Evolutionary conservation across 1,140 invertebrate genomes (phyloP).

Genomic region (Aphelinus atriplicis): DNA sequence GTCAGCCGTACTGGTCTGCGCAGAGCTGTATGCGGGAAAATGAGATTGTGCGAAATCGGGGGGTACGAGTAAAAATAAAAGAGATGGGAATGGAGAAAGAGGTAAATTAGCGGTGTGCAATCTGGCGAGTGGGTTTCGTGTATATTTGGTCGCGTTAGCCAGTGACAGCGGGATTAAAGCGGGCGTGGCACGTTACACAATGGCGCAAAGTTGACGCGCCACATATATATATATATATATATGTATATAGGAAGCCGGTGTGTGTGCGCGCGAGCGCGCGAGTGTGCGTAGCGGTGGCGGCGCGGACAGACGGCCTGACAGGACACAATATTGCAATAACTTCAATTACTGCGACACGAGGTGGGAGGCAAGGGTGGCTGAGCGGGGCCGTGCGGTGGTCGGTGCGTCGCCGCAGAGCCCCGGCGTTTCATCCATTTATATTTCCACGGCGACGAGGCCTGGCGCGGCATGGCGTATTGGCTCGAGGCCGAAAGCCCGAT

Average conservation of each 20-base stretch:
- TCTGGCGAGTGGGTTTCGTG: constrained; percentile 6
- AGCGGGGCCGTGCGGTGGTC: constrained; percentile 22
- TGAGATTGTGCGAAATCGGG: too few relatives aligned
- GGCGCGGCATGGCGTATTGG: constrained; percentile 52
- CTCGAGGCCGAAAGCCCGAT: constrained; percentile 55
- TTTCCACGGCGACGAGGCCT: constrained; percentile 36
- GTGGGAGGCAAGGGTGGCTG: constrained; percentile 51
- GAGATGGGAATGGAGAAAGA: background rate
- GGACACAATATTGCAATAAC: constrained; percentile 68
- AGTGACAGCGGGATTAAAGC: constrained; percentile 55
- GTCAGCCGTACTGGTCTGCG: too few relatives aligned
- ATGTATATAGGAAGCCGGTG: too few relatives aligned
- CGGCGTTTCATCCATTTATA: constrained; percentile 57
- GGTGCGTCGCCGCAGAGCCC: constrained; percentile 22
- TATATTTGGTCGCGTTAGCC: constrained; percentile 54
- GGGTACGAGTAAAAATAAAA: background rate
- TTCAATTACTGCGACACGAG: constrained; percentile 65
- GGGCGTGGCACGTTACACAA: constrained; percentile 54
- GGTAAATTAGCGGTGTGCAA: constrained; percentile 1
- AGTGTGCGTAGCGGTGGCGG: constrained; percentile 20
- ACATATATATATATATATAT: too few relatives aligned
- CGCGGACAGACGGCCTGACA: constrained; percentile 57
- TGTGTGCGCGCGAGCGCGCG: background rate
- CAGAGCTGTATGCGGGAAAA: too few relatives aligned
- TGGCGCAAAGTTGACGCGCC: constrained; percentile 52